A percentile compares a stretch with the other conserved stretches of the same genome.
These are phyloP conservation scores for Blera fallax DNA, from an alignment of 2,888 invertebrate species.

Conservation along the genomic window DNA sequence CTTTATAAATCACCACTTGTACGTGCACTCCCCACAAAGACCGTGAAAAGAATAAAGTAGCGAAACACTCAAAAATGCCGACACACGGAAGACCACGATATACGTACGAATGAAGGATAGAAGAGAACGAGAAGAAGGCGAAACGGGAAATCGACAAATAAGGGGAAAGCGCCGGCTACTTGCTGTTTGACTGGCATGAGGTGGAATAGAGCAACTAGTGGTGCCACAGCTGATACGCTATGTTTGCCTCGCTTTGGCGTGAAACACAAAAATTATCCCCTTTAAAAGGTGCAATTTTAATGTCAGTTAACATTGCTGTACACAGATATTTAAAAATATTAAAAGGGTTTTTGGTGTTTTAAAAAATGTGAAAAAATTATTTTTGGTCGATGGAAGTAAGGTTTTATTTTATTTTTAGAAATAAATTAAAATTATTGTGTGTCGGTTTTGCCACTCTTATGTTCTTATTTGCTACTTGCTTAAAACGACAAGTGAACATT, in stretches of 20 bases:
- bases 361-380: too few species aligned
- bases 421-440: too few species aligned
- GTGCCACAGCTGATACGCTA: not conserved
- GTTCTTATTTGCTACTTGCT: too few species aligned
- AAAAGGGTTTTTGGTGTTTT: too few species aligned
- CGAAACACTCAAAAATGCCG: constrained; percentile 19
- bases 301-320: not conserved
- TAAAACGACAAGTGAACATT: too few species aligned
- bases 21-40: not conserved
- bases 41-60: constrained; percentile 22
- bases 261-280: not conserved
- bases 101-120: not conserved
- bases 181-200: not conserved
- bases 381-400: too few species aligned
- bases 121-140: not conserved
- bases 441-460: too few species aligned
- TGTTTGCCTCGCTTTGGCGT: not conserved
- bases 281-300: not conserved
- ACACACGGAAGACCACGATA: constrained; percentile 10
- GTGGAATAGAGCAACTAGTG: constrained; percentile 8
- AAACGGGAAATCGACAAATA: constrained; percentile 4
- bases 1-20: not conserved
- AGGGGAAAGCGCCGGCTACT: not conserved
- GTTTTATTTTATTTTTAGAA: too few species aligned
- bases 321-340: too few species aligned